Conservation (phyloP, 92 coral and sea anemone genomes). For the Actinernus sp. region DNA sequence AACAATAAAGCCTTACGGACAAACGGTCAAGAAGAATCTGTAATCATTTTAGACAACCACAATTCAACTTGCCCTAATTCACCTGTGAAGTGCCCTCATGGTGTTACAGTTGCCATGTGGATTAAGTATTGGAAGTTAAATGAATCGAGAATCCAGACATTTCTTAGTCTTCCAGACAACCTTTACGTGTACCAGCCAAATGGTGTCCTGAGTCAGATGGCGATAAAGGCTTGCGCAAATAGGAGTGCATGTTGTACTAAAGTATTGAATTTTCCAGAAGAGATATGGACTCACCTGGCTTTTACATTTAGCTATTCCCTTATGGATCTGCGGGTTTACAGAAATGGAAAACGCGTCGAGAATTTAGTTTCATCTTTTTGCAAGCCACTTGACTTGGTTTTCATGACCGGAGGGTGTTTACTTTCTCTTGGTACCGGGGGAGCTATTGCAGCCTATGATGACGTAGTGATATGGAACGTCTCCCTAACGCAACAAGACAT, state of each 20-base stretch:
- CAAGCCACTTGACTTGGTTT: no score
- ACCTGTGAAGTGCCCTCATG: conserved; percentile 1
- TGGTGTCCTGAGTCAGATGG: conserved; percentile 6
- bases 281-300: conserved; percentile 32
- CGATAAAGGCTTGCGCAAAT: not conserved
- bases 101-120: conserved; percentile 49
- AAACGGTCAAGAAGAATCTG: not conserved
- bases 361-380: no score
- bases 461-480: not conserved
- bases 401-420: no score
- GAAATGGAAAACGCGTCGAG: conserved; percentile 11
- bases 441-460: not conserved
- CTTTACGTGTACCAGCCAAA: conserved; percentile 15
- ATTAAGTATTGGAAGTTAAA: conserved; percentile 14
- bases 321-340: no score
- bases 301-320: no score
- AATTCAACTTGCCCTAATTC: conserved; percentile 17
- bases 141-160: conserved; percentile 1
- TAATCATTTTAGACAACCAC: conserved; percentile 29
- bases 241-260: not conserved
- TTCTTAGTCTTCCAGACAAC: conserved; percentile 6
- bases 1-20: conserved; percentile 36
- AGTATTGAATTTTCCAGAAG: conserved; percentile 6
- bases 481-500: not conserved
- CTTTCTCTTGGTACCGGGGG: no score